Base-by-base conservation (phyloP, 1,140 invertebrate genomes). In the Solenopsis fugax region DNA sequence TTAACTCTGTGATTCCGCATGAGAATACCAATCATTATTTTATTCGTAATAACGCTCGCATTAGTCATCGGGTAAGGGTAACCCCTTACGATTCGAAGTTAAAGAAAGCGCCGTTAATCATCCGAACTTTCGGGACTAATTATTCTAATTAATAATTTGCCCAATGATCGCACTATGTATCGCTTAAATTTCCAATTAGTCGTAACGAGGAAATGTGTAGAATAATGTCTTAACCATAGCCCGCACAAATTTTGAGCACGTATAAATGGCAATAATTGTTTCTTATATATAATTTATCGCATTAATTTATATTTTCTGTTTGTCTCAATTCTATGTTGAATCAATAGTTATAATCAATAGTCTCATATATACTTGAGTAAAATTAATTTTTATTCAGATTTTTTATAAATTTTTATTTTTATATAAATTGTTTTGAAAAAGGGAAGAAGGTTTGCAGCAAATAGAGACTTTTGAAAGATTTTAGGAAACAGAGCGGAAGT, bases 21-120 rank as follows among this genome's bases (percentile, higher is more conserved):
- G 16, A 1, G 52, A 58, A 45, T 72, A 34, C 16, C 37, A 37
- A 60, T 82, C 21, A 12, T 82, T 58, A 73, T 72, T 73, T 82
- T 34, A 58, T 58, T 58, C 24, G 50, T 34, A 37, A 29, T 69
- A 80, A 67, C 18, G 24, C 34, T 54, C 34, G 24, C 52, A 56
- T 81, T 72, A 58, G 65, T 81, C 37, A 58, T 21, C 37, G 10
- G n/a, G 29, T 18, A 21, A 45, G 5, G 4, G 1, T 45, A 21
- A 7, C 64, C 34, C 10, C 34, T 56, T 72, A 50, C 72, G 37
- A 82, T 48, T 58, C 21, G 16, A 45, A 82, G 3, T 56, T 73
- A 48, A 72, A 80, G 45, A 58, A 67, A 48, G 54, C 85, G 50
- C n/a, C 58, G 87, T 90, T 87, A 89, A 84, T 89, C 88, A 90